A percentile compares a stretch with the other conserved stretches of the same genome.
Evolutionary conservation across 1,140 invertebrate genomes (phyloP).

Genomic region (Scylla paramamosain): DNA sequence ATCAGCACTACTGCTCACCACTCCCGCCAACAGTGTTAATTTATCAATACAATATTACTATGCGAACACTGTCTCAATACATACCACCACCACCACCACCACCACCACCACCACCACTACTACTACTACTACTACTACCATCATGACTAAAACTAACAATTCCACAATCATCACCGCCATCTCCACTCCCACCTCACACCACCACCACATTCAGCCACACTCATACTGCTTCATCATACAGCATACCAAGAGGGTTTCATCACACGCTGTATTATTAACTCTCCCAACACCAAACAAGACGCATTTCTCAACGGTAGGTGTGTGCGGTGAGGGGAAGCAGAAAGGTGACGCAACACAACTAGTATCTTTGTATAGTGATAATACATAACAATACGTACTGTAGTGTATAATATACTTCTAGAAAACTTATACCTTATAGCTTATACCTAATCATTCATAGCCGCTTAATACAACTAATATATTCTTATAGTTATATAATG

Average conservation of each 20-base stretch:
- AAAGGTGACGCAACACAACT: neutral
- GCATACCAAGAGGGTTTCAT: neutral
- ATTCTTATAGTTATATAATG: too few species aligned
- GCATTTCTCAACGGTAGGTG: neutral
- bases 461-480: too few species aligned
- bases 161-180: neutral
- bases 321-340: neutral
- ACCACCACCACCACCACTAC: neutral
- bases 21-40: neutral
- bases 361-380: neutral
- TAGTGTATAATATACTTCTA: too few species aligned
- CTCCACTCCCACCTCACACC: too few species aligned
- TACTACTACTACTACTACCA: neutral
- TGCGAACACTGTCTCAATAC: too few species aligned
- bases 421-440: too few species aligned
- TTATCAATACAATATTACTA: too few species aligned
- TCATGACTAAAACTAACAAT: neutral
- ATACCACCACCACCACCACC: neutral
- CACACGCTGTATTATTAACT: neutral
- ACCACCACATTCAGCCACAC: neutral
- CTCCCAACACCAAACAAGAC: neutral
- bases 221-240: neutral
- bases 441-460: too few species aligned
- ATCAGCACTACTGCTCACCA: neutral
- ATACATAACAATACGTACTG: too few species aligned